Conservation (phyloP, 1,140 invertebrate genomes). For the Halotydeus destructor region DNA sequence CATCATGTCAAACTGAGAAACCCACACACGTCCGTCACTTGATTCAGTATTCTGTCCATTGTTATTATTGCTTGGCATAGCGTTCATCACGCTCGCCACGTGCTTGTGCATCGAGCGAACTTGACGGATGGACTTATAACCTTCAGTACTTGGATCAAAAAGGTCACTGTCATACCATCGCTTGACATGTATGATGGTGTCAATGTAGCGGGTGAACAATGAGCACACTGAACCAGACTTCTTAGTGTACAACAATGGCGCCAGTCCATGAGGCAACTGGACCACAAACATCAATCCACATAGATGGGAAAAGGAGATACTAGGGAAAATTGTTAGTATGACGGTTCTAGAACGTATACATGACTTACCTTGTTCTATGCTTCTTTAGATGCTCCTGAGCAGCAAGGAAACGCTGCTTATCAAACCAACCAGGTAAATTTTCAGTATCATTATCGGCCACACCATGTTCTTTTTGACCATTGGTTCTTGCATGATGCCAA, state of each 20-base stretch:
- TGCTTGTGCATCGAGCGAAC: conserved; percentile 10
- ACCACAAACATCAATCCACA: conserved; percentile 11
- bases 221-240: conserved; percentile 11
- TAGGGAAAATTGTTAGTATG: too few species aligned
- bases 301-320: conserved; percentile 7
- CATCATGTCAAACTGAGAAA: conserved; percentile 8
- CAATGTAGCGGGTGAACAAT: conserved; percentile 12
- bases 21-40: background rate
- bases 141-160: conserved; percentile 8
- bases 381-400: too few species aligned
- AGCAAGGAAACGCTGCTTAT: too few species aligned
- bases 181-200: conserved; percentile 13
- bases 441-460: too few species aligned
- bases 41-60: background rate
- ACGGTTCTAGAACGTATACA: too few species aligned
- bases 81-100: conserved; percentile 11
- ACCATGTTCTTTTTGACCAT: too few species aligned
- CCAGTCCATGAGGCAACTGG: background rate
- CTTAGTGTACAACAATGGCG: conserved; percentile 7
- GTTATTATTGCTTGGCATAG: too few species aligned
- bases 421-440: too few species aligned
- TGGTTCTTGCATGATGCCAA: too few species aligned
- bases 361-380: too few species aligned
- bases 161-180: conserved; percentile 11
- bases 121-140: conserved; percentile 4